phyloP scores from a whole-genome alignment of 2,113 vertebrate species.

The Epinephelus cyanopodus region DNA sequence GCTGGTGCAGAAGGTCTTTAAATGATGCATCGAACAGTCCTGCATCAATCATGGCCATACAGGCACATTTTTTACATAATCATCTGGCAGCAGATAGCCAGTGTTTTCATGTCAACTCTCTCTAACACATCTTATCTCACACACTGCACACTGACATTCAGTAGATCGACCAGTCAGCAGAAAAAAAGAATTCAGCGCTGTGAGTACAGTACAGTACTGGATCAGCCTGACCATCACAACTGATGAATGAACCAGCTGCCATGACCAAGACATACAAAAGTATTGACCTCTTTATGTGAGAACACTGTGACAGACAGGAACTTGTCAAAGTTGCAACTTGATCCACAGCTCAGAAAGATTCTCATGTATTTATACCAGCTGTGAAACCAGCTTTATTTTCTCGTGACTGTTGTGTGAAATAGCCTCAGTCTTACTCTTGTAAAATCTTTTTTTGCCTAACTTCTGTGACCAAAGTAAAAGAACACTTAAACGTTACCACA shows the following conservation, averaged over 20 bases:
- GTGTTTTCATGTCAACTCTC: not conserved
- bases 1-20: no score
- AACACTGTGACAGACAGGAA: not conserved
- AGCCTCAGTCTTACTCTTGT: not conserved
- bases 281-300: no score
- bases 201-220: not conserved
- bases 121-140: not conserved
- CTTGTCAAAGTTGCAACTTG: not conserved
- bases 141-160: not conserved
- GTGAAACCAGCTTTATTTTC: not conserved
- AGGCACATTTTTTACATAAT: not conserved
- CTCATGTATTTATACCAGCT: not conserved
- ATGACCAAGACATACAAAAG: not conserved
- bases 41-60: not conserved
- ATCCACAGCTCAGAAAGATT: not conserved
- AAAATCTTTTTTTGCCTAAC: not conserved
- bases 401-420: not conserved
- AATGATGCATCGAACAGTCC: not conserved
- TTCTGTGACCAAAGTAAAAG: not conserved
- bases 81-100: not conserved
- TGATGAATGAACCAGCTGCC: not conserved
- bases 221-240: not conserved
- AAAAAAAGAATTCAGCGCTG: not conserved
- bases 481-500: not conserved
- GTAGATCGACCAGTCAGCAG: no score